Percentiles rank a stretch among this genome's conserved stretches.
Conservation (phyloP, 2,113 vertebrate genomes). For the Macroglossus sobrinus region DNA sequence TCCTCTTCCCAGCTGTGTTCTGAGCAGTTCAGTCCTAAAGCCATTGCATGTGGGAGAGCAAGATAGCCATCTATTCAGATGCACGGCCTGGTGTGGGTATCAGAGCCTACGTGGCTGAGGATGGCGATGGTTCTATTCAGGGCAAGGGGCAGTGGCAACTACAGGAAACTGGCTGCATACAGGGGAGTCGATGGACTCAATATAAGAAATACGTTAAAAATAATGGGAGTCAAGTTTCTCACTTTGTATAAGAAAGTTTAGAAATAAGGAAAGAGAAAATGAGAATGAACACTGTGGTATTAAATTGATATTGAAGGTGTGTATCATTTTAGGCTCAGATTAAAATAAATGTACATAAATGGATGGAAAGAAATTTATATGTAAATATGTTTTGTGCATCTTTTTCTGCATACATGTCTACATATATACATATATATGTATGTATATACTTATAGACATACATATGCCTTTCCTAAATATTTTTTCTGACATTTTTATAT, state of each 20-base stretch:
- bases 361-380: background rate
- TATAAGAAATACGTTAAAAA: background rate
- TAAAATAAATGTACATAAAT: background rate
- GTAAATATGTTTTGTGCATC: background rate
- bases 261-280: background rate
- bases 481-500: conserved; percentile 5
- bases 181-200: background rate
- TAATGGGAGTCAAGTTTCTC: background rate
- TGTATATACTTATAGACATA: background rate
- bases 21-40: background rate
- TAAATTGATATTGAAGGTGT: background rate
- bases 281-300: background rate
- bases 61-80: background rate
- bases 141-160: background rate
- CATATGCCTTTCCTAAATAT: background rate
- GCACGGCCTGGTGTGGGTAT: rapidly evolving
- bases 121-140: background rate
- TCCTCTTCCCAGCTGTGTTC: background rate
- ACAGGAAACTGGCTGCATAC: background rate
- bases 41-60: background rate
- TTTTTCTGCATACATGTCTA: background rate
- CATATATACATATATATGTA: background rate
- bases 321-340: background rate
- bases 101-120: background rate
- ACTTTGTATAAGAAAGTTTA: background rate